Conservation (phyloP, 1,140 invertebrate genomes). For the Euschistus heros region DNA sequence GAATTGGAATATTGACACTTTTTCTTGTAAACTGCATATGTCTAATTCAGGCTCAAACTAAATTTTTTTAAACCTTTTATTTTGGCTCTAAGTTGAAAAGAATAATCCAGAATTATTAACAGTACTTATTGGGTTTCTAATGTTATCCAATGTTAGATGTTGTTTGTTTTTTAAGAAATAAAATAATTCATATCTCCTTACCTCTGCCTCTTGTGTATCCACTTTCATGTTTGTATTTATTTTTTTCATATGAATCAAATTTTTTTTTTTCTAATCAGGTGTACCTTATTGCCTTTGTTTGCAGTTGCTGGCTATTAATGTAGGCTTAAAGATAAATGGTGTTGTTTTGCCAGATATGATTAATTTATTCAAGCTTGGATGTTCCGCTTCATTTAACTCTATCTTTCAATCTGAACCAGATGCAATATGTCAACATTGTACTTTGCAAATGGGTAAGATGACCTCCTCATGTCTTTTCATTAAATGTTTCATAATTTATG, state of each 20-base stretch:
- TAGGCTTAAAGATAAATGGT: slow-evolving; percentile 12
- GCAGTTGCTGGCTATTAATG: slow-evolving; percentile 8
- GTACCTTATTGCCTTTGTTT: neutral
- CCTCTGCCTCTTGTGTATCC: no score
- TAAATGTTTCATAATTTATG: neutral
- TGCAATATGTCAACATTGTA: slow-evolving; percentile 13
- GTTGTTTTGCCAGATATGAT: slow-evolving; percentile 15
- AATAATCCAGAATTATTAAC: no score
- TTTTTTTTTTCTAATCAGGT: neutral
- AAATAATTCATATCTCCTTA: no score
- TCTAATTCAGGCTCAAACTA: no score
- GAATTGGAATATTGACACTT: no score
- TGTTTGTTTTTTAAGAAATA: no score
- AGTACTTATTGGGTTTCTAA: no score
- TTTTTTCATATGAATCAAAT: neutral
- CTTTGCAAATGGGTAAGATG: slow-evolving; percentile 16
- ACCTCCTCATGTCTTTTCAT: neutral
- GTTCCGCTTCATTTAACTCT: neutral
- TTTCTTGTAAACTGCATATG: no score
- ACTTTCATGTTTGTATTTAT: no score
- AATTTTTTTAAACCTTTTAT: no score
- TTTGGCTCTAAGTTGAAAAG: no score
- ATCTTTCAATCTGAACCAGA: slow-evolving; percentile 7
- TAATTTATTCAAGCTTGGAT: slow-evolving; percentile 11
- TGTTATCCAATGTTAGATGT: no score